Evolutionary conservation across 2,113 vertebrate species (phyloP).

Genomic region (Perccottus glenii): DNA sequence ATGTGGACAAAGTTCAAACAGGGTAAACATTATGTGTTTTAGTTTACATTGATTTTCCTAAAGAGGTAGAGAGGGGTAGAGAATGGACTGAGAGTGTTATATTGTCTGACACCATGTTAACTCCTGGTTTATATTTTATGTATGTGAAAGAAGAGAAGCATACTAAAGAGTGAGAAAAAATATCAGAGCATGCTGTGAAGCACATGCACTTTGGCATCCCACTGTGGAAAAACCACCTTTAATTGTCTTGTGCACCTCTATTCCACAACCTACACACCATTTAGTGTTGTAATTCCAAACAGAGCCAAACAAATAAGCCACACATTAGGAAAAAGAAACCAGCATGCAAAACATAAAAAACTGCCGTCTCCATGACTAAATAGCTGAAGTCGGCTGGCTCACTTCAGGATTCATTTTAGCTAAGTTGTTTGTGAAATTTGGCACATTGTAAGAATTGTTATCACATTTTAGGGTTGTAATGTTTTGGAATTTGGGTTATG

Average conservation of each 20-base stretch:
- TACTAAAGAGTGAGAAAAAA: slow-evolving; percentile 44
- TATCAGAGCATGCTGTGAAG: slow-evolving; percentile 50
- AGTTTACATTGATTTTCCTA: neutral
- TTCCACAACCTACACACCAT: slow-evolving; percentile 60
- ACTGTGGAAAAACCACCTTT: slow-evolving; percentile 74
- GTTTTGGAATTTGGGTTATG: slow-evolving; percentile 12
- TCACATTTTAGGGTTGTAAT: slow-evolving; percentile 36
- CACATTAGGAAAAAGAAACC: slow-evolving; percentile 57
- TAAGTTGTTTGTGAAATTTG: slow-evolving; percentile 29
- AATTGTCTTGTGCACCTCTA: slow-evolving; percentile 51
- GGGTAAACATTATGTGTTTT: neutral
- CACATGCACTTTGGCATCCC: slow-evolving; percentile 60
- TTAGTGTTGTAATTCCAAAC: slow-evolving; percentile 70
- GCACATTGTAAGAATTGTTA: slow-evolving; percentile 20
- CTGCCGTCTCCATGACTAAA: slow-evolving; percentile 39
- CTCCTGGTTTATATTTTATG: neutral
- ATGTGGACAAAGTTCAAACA: neutral
- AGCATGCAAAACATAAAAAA: slow-evolving; percentile 48
- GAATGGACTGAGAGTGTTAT: neutral
- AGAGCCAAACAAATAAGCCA: slow-evolving; percentile 68
- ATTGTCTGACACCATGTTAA: neutral
- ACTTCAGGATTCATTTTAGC: slow-evolving; percentile 35
- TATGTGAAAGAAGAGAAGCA: neutral
- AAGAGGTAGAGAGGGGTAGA: neutral
- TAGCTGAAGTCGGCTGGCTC: slow-evolving; percentile 36